Conservation (phyloP, 1,140 invertebrate species). For the Atta texana region DNA sequence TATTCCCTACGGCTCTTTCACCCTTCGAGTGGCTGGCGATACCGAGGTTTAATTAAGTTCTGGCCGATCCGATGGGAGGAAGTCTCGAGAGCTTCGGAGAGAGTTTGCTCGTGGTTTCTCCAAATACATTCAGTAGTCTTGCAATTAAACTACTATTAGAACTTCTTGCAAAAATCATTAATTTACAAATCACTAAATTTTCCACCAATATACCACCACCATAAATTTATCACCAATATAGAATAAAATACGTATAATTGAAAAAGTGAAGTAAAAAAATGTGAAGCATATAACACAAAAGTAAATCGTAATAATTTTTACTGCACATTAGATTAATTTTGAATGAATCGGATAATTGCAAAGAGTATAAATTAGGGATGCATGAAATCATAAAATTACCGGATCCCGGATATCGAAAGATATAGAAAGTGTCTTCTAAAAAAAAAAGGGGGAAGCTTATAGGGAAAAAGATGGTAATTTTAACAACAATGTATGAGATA, state of each 20-base stretch:
- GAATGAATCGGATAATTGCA: neutral
- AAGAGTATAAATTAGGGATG: neutral
- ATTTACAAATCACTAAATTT: neutral
- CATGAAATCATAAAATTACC: too few species aligned
- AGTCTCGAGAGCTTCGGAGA: slow-evolving; percentile 40
- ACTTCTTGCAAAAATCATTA: slow-evolving; percentile 31
- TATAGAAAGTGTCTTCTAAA: too few species aligned
- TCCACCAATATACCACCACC: too few species aligned
- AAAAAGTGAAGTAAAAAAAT: neutral
- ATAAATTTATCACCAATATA: too few species aligned
- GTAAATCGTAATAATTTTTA: neutral
- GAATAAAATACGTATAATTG: neutral
- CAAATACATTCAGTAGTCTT: slow-evolving; percentile 42
- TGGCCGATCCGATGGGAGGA: slow-evolving; percentile 50
- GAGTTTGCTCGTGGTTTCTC: slow-evolving; percentile 40
- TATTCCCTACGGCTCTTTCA: slow-evolving; percentile 66
- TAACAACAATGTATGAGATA: too few species aligned
- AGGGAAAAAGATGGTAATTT: too few species aligned
- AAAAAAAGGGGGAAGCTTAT: too few species aligned
- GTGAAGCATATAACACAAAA: neutral
- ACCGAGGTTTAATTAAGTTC: slow-evolving; percentile 73
- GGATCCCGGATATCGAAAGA: too few species aligned
- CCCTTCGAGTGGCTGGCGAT: slow-evolving; percentile 66
- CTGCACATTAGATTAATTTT: neutral
- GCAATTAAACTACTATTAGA: slow-evolving; percentile 55